Base-by-base conservation (phyloP, 2,888 invertebrate genomes). In the Trichogramma dendrolimi region DNA sequence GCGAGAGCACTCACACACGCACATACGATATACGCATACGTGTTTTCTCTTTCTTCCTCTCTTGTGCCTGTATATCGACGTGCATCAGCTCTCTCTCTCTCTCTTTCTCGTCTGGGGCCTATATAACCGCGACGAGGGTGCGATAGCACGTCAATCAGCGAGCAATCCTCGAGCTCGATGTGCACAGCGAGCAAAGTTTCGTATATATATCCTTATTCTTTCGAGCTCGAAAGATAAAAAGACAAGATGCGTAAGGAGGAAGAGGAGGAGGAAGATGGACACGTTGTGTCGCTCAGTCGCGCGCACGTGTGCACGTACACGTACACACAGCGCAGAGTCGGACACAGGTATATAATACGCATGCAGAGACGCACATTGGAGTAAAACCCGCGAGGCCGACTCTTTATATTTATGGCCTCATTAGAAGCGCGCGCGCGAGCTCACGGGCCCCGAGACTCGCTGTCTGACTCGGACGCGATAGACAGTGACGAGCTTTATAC, bases 361-460 rank as follows among this genome's bases (percentile, higher is more conserved):
- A 27, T 2, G 27, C 27, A 27, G 27, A 66, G 71, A 72, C 77
- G 76, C 75, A 76, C 75, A 76, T 75, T 76, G 77, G 73, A 74
- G 76, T 75, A 75, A 76, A 76, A 73, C 75, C 75, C 75, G 77
- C 76, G 75, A 76, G 75, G 74, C 73, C 75, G 72, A 74, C 75
- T 71, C 74, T 77, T 77, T 76, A 78, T 78, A 79, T 78, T 79
- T 79, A 79, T 79, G 77, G 78, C 78, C 77, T 79, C 78, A 78
- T 79, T 78, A 78, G 77, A 77, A 74, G 78, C 77, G 77, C 77
- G 11, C 27, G 76, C 73, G 76, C 76, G 74, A 73, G 71, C 71
- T 8, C 47, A 49, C 57, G 53, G 51, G 52, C 74, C 74, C 72
- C 73, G 76, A 75, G 76, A 77, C 78, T 78, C 78, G 78, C 78